A percentile compares a stretch with the other conserved stretches of the same genome.
phyloP scores from a whole-genome alignment of 2,888 invertebrate genomes.

The Drosophila atripex region DNA sequence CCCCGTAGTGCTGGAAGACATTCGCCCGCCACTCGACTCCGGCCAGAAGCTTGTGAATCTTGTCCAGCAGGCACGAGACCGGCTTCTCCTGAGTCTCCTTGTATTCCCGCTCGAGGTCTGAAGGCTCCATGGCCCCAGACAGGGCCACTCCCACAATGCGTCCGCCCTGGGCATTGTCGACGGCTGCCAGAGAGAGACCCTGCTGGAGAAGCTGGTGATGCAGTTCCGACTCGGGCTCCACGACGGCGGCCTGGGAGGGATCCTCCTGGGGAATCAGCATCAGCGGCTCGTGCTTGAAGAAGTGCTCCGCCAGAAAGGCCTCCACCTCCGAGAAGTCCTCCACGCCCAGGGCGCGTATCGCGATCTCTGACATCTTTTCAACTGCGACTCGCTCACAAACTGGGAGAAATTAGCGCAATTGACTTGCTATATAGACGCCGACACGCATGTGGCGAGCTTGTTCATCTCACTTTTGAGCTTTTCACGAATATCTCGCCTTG shows the following conservation, averaged over 20 bases:
- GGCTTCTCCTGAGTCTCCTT: constrained; percentile 23
- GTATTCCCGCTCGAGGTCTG: constrained; percentile 46
- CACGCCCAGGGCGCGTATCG: constrained; percentile 46
- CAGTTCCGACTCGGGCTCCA: constrained; percentile 16
- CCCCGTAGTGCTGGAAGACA: constrained; percentile 51
- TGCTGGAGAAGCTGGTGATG: constrained; percentile 38
- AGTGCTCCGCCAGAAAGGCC: constrained; percentile 48
- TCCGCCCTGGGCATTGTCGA: constrained; percentile 29
- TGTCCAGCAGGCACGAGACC: constrained; percentile 45
- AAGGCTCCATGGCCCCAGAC: constrained; percentile 38
- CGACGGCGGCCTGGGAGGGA: neutral
- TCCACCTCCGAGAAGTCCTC: constrained; percentile 45
- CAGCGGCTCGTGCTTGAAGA: constrained; percentile 58
- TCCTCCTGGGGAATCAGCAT: constrained; percentile 49
- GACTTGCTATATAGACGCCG: constrained; percentile 29
- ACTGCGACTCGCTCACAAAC: constrained; percentile 18
- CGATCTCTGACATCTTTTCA: constrained; percentile 44
- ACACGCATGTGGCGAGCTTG: constrained; percentile 21
- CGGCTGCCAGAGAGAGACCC: constrained; percentile 53
- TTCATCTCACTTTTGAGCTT: constrained; percentile 24
- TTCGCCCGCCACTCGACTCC: constrained; percentile 61
- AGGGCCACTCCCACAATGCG: constrained; percentile 54
- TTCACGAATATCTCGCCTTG: constrained; percentile 11
- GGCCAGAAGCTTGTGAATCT: constrained; percentile 60
- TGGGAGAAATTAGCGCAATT: constrained; percentile 37